Base-by-base conservation (phyloP, 2,113 vertebrate genomes). In the Silurus glanis region DNA sequence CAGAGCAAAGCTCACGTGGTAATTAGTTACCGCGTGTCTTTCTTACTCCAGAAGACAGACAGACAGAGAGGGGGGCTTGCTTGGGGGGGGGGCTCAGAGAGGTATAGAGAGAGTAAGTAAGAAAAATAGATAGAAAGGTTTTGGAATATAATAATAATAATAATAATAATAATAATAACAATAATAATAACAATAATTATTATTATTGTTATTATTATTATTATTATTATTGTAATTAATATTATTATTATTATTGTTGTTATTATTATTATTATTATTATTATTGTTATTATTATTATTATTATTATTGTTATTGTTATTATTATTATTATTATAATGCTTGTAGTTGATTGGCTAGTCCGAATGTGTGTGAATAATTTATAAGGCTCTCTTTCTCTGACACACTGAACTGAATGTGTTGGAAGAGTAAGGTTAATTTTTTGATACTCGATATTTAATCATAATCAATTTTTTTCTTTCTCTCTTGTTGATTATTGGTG, bases 11-110 rank as follows among this genome's bases (percentile, higher is more conserved):
- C 95, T 96, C 95, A 94, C 97, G 96, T 97, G 97, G 96, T 97
- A 97, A 98, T 98, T 97, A 97, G 96, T 95, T 96, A 96, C 95
- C 95, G 96, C 95, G 96, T 97, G 96, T 96, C 96, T 95, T 96
- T 96, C 80, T 95, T 92, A 94, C 95, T 95, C 89, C 81, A 94
- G 37, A 2, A 37, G 37, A 2, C 91, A 91, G 49, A 78, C 59
- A 86, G 93, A 23, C 61, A 62, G 10, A 28, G 58, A n/a, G 69
- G 9, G 13, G 19, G 28, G 14, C 19, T 4, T 19, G 45, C 49
- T 8, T 4, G 59, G 28, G 28, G 28, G 59, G 28, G 28, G 28
- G 28, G 1, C 28, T 37, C 28, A 23, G 71, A 76, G 71, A 74
- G 74, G 14, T 0, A 51, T 4, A 75, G 16, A 47, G 69, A 6